Evolutionary conservation across 2,888 invertebrate species (phyloP), one percentile per base, ranked within the genome.

Genomic region (Drosophila nr. fundita): DNA sequence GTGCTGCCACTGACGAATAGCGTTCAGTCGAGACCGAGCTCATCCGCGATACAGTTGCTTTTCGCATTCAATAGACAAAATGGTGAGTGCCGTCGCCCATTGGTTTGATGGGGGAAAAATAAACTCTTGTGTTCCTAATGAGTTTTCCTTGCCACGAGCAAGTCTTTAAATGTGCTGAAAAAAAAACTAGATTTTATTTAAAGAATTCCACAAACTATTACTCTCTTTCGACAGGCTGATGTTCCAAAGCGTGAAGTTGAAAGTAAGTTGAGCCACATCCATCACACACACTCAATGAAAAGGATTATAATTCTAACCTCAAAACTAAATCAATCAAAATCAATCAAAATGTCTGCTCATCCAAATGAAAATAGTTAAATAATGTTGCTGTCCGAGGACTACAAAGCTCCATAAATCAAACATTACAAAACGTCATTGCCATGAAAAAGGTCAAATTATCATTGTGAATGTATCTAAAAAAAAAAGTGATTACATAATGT

Each of bases 181-280:
- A 4, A 15, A 52, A 52, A 36, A 42, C 29, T 34, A 27, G 15
- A 40, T 29, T 57, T 57, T 42, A 42, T 15, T 69, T 52, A 40
- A 45, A 59, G 52, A 52, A 45, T 24, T 45, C 48, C 54, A 53
- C 38, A 58, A 67, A 62, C 49, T 65, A 38, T 70, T 69, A 77
- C 54, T 80, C 78, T 78, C 68, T 79, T 85, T 85, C 70, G 68
- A 77, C 95, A 97, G 97, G 96, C 96, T 92, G 92, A 97, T 95
- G 95, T 97, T 94, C 96, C 96, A 94, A 96, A 96, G 94, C 96
- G 96, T 95, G 97, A 97, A 94, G 94, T 97, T 94, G 97, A 97
- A 95, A 97, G 97, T 97, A 95, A 97, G 97, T 97, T 94, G 40
- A 80, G 62, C 83, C 55, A 70, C 73, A 73, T 42, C 10, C 15